Percentiles rank a stretch among this genome's conserved stretches.
These are phyloP conservation scores for Jordanella pulchra DNA, from an alignment of 2,797 vertebrate genomes.

Conservation along the genomic window DNA sequence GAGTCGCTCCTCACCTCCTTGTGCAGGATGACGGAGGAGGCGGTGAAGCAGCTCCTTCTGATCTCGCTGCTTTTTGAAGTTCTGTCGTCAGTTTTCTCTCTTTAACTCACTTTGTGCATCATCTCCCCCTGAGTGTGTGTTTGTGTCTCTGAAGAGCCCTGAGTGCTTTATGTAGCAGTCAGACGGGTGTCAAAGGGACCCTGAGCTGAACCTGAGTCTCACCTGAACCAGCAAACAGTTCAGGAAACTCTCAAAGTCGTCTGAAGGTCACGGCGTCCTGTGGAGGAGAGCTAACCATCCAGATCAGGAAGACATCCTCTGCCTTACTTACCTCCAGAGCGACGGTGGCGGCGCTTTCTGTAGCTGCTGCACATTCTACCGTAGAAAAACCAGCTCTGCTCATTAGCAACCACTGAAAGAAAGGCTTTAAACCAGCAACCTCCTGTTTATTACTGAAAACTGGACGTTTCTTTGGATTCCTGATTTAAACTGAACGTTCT, in stretches of 20 bases:
- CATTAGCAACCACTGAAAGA: neutral
- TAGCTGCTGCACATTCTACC: neutral
- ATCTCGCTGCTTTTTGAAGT: slow-evolving; percentile 26
- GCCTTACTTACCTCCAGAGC: too few species aligned
- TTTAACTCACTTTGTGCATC: slow-evolving; percentile 48
- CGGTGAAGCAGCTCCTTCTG: slow-evolving; percentile 11
- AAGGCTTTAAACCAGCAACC: neutral
- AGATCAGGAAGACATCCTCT: too few species aligned
- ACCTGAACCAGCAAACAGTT: neutral
- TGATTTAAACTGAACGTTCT: too few species aligned
- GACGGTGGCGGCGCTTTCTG: too few species aligned
- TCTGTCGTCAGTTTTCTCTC: slow-evolving; percentile 30
- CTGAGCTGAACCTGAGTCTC: neutral
- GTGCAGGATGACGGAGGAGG: slow-evolving; percentile 15
- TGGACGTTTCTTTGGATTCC: neutral
- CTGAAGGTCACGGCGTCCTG: neutral
- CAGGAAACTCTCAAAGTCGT: neutral
- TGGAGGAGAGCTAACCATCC: too few species aligned
- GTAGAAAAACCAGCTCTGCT: too few species aligned
- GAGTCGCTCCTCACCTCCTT: neutral
- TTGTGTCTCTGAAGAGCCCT: slow-evolving; percentile 37
- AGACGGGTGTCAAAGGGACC: neutral
- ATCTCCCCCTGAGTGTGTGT: slow-evolving; percentile 26
- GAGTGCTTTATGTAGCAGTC: slow-evolving; percentile 40
- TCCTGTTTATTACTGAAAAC: neutral